Evolutionary conservation across 2,797 vertebrate species (phyloP).

Genomic region (Thalassophryne amazonica): DNA sequence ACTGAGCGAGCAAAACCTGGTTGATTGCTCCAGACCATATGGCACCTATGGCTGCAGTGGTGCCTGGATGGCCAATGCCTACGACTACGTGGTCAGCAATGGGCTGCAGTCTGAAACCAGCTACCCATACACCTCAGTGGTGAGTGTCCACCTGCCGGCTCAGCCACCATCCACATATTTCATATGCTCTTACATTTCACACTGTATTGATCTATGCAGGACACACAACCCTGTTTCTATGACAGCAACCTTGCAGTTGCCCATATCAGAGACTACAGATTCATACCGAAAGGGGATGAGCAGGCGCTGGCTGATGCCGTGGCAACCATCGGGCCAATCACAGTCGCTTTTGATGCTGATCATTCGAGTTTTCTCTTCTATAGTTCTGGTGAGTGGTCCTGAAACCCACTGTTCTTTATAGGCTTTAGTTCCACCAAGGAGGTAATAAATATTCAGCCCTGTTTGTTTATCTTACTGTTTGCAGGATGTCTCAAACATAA

Average conservation of each 20-base stretch:
- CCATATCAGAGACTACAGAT: conserved; percentile 76
- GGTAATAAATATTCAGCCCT: no score
- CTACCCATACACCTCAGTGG: conserved; percentile 88
- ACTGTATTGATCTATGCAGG: conserved; percentile 50
- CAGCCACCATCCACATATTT: not conserved
- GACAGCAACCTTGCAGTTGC: conserved; percentile 67
- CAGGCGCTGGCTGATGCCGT: conserved; percentile 79
- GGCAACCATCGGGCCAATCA: conserved; percentile 77
- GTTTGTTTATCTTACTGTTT: no score
- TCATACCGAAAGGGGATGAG: conserved; percentile 77
- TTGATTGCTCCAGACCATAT: conserved; percentile 78
- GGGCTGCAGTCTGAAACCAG: conserved; percentile 85
- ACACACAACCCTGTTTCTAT: conserved; percentile 76
- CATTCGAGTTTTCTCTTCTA: conserved; percentile 81
- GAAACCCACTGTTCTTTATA: not conserved
- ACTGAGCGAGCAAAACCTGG: conserved; percentile 81
- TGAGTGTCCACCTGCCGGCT: conserved; percentile 50
- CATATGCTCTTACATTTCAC: not conserved
- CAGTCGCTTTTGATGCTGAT: conserved; percentile 77
- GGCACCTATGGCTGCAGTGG: conserved; percentile 79
- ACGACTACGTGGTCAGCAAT: conserved; percentile 77
- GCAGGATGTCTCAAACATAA: no score
- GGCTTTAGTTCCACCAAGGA: no score
- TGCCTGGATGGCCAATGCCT: conserved; percentile 82
- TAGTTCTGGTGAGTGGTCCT: conserved; percentile 70